These are phyloP conservation scores for Scyliorhinus canicula DNA, from an alignment of 2,797 vertebrate species.

Conservation along the genomic window DNA sequence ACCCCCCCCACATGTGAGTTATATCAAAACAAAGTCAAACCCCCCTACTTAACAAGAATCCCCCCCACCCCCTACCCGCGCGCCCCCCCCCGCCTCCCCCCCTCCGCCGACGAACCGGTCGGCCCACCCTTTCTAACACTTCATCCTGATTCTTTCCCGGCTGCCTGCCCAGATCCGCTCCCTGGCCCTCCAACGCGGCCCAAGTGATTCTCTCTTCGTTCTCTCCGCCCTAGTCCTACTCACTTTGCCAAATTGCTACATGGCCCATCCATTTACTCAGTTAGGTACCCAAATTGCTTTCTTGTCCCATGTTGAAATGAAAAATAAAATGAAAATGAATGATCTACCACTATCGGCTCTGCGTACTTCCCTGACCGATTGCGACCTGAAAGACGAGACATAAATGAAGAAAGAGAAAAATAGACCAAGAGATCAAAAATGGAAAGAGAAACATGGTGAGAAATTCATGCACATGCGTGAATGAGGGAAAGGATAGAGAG, in stretches of 20 bases:
- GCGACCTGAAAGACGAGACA: not conserved
- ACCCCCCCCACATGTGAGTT: no score
- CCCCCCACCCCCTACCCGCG: no score
- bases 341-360: not conserved
- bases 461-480: not conserved
- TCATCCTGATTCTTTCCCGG: not conserved
- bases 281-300: not conserved
- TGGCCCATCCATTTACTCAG: not conserved
- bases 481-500: not conserved
- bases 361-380: not conserved
- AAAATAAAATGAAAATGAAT: no score
- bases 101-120: no score
- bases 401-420: not conserved
- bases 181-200: no score
- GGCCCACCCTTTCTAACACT: no score
- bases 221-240: not conserved
- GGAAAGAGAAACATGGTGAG: not conserved
- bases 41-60: no score
- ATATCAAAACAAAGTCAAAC: no score
- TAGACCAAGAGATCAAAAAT: not conserved
- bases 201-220: not conserved
- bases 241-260: not conserved
- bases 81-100: no score
- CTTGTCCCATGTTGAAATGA: not conserved
- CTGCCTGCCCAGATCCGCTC: not conserved